Evolutionary conservation across 1,140 invertebrate genomes (phyloP).

Genomic region (Drosophila serrata): DNA sequence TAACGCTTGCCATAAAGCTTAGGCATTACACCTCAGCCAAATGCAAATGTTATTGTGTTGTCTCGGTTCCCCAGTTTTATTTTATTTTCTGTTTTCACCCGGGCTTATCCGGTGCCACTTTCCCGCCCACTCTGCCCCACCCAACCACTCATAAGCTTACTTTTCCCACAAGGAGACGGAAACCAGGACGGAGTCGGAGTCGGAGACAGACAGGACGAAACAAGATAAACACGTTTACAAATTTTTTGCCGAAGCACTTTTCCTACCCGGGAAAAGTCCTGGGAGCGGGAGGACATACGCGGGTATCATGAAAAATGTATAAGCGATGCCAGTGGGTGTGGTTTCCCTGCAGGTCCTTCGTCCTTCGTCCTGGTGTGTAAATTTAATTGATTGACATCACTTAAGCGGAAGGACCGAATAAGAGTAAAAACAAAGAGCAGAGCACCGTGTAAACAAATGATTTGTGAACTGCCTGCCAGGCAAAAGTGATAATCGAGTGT

Average conservation of each 20-base stretch:
- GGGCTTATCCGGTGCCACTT: conserved; percentile 14
- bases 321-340: conserved; percentile 46
- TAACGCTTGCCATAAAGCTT: conserved; percentile 53
- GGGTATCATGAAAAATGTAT: conserved; percentile 72
- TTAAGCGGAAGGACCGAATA: conserved; percentile 50
- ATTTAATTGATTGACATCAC: conserved; percentile 80
- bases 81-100: conserved; percentile 2
- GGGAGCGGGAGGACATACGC: conserved; percentile 4
- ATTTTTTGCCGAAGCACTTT: conserved; percentile 34
- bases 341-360: conserved; percentile 7
- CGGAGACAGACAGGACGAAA: conserved; percentile 5
- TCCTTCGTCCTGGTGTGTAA: conserved; percentile 40
- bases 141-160: conserved; percentile 47
- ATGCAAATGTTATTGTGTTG: conserved; percentile 47
- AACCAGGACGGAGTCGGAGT: background rate
- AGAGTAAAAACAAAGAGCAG: conserved; percentile 3
- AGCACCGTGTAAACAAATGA: conserved; percentile 54
- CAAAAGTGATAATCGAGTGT: conserved; percentile 32
- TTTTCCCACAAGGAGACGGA: conserved; percentile 23
- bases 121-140: conserved; percentile 10
- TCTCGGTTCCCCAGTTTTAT: background rate
- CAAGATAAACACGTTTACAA: conserved; percentile 65
- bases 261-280: background rate
- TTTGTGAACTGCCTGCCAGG: conserved; percentile 52
- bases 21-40: conserved; percentile 39